Base-by-base conservation (phyloP, 2,888 invertebrate genomes). In the Erebia palarica region DNA sequence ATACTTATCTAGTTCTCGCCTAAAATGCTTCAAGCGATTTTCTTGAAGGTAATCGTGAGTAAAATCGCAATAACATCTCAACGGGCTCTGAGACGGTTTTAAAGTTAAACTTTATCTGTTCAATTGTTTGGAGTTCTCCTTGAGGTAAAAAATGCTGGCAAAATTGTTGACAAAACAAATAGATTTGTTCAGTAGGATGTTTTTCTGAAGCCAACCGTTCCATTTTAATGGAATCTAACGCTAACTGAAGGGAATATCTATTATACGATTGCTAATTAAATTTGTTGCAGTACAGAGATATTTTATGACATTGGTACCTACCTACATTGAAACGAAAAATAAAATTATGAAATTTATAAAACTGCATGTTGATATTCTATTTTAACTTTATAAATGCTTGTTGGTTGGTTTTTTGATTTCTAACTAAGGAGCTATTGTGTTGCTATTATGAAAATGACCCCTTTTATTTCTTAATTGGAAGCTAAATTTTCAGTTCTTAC, bases 1-100 rank as follows among this genome's bases (percentile, higher is more conserved):
- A 3, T 21, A 36, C 36, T 7, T 36, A 36, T 14, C 13, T 14
- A 27, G 58, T 36, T 27, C 16, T 8, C 11, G 11, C 49, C 13
- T 51, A 64, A 78, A 78, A 69, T 79, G 81, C 63, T 70, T 64
- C 71, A 67, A 57, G 65, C 73, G 64, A 73, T 75, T 75, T 73
- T 65, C 71, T 75, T 66, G 68, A 70, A 65, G 76, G 73, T 75
- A 77, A 78, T 77, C 67, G 73, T 68, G 73, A 49, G 70, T 71
- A 27, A 76, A 73, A 74, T 69, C 70, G 70, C 70, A 75, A 74
- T 76, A 73, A 71, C 70, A 73, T 69, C 71, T 74, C 70, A 72
- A 69, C 51, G 66, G 68, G 59, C 65, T 60, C 60, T 64, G 27
- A 44, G 63, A 71, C 66, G 69, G 69, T 73, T 73, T 69, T 60